These are phyloP conservation scores for Vanessa atalanta DNA, from an alignment of 1,140 invertebrate genomes.

Conservation along the genomic window DNA sequence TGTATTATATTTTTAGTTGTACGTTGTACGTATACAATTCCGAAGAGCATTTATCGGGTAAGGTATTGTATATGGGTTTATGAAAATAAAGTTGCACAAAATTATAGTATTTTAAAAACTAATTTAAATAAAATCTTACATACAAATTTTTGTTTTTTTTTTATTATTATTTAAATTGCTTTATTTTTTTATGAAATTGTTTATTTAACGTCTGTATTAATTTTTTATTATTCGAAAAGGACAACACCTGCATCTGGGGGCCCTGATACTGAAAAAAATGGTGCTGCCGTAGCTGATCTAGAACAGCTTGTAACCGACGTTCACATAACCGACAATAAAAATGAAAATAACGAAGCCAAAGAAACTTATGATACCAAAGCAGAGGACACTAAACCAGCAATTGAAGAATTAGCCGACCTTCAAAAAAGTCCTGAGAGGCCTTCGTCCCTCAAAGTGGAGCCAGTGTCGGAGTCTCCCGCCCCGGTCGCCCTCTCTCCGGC, in stretches of 20 bases:
- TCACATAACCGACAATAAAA: background rate
- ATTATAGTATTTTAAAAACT: slow-evolving; percentile 20
- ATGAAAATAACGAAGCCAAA: background rate
- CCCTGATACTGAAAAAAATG: background rate
- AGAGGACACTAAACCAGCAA: background rate
- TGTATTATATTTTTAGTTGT: slow-evolving; percentile 17
- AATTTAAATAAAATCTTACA: slow-evolving; percentile 1
- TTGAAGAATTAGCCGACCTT: slow-evolving; percentile 8
- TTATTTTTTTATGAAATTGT: background rate
- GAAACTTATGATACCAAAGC: background rate
- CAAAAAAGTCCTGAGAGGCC: slow-evolving; percentile 48
- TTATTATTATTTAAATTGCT: background rate
- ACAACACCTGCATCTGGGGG: slow-evolving; percentile 8
- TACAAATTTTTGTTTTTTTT: background rate
- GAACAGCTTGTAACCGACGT: background rate
- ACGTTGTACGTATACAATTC: slow-evolving; percentile 16
- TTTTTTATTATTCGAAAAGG: slow-evolving; percentile 3
- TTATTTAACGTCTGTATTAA: background rate
- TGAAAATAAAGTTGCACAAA: slow-evolving; percentile 18
- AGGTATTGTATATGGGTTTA: background rate
- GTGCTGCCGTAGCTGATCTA: background rate
- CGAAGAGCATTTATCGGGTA: slow-evolving; percentile 30
- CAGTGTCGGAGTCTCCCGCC: slow-evolving; percentile 23
- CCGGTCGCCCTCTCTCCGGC: slow-evolving; percentile 40
- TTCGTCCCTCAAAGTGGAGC: slow-evolving; percentile 44